Base-by-base conservation (phyloP, 1,140 invertebrate genomes). In the Goniozus legneri region DNA sequence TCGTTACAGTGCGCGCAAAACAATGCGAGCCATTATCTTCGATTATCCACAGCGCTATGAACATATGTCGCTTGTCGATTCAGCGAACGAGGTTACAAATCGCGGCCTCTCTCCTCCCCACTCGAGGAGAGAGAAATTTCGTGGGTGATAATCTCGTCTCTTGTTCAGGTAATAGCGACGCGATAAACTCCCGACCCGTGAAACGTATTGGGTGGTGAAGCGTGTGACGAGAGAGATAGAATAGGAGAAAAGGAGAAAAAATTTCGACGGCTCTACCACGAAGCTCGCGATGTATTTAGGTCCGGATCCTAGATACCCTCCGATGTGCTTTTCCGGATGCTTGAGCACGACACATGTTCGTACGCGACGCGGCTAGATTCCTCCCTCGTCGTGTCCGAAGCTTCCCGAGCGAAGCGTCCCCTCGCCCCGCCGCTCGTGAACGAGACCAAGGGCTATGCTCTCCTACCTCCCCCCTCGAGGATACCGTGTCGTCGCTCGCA, bases 281-380 rank as follows among this genome's bases (percentile, higher is more conserved):
- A n/a, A 32, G 24, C 24, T 27, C 24, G 38, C 33, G 40, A 48
- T 55, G 57, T 60, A 58, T 60, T 60, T 60, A 58, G 45, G 52
- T 58, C 45, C 56, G 56, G 56, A 60, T 60, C 52, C 57, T 58
- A 60, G 57, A 60, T 58, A 60, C 55, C 57, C 19, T 16, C 36
- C 54, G 40, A 62, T 65, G 65, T 69, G 62, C 64, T 73, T 72
- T 73, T 73, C 68, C 71, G 68, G 69, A 62, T 69, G 68, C 71
- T 72, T 73, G 67, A 60, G 50, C 67, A 69, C 62, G 64, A 72
- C 68, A 71, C 68, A 72, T 67, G 65, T 63, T 7, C 6, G 6
- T 27, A 58, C 56, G 60, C 49, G 40, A 49, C 54, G n/a, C 58
- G 60, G 34, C 44, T 51, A 56, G 56, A 54, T 58, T 52, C 57